phyloP scores from a whole-genome alignment of 2,888 invertebrate genomes.

The Diachrysia chrysitis region DNA sequence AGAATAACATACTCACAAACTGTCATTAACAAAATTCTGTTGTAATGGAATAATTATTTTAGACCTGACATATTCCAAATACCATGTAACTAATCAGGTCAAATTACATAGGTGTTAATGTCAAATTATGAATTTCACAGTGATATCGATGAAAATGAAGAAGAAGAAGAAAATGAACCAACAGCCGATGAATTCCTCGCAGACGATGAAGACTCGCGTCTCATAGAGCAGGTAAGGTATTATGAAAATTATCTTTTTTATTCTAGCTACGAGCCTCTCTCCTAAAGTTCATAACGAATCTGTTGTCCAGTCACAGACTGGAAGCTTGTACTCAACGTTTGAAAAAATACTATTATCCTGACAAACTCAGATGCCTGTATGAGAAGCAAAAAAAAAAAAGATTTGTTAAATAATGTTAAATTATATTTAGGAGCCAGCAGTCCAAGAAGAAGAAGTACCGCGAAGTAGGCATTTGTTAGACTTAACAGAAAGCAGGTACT shows the following conservation, averaged over 20 bases:
- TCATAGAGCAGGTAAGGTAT: conserved; percentile 59
- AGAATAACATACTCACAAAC: too few relatives aligned
- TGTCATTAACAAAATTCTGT: too few relatives aligned
- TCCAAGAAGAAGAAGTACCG: conserved; percentile 52
- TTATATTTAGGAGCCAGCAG: conserved; percentile 51
- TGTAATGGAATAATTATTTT: too few relatives aligned
- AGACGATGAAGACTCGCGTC: conserved; percentile 59
- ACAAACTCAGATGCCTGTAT: neutral
- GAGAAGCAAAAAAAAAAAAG: neutral
- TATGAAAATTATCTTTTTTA: neutral
- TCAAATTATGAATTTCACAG: conserved; percentile 50
- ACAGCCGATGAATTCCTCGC: conserved; percentile 59
- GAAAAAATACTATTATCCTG: too few relatives aligned
- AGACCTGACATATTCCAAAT: too few relatives aligned
- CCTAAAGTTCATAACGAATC: neutral
- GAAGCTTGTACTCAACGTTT: neutral
- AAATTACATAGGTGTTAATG: too few relatives aligned
- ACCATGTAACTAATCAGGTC: too few relatives aligned
- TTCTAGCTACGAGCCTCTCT: neutral
- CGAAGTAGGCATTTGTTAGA: conserved; percentile 52
- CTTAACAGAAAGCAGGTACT: conserved; percentile 57
- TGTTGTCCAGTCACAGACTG: neutral
- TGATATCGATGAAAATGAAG: conserved; percentile 70
- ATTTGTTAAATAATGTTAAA: neutral
- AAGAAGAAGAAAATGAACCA: conserved; percentile 65